Evolutionary conservation across 2,888 invertebrate species (phyloP).

Genomic region (Agrochola lychnidis): DNA sequence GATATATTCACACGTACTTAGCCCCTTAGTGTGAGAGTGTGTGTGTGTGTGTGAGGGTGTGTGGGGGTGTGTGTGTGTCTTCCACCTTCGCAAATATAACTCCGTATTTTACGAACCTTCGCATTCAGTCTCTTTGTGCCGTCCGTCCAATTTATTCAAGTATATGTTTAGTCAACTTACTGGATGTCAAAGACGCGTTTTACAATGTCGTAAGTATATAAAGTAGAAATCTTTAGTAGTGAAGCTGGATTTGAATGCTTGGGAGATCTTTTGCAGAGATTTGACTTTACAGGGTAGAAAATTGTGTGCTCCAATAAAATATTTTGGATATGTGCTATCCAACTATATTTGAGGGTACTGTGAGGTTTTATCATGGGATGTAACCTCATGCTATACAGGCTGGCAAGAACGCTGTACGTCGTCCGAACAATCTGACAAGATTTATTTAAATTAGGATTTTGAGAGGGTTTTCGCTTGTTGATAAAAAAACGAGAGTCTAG

Average conservation of each 20-base stretch:
- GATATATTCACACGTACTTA: constrained; percentile 38
- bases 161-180: constrained; percentile 57
- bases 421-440: no score
- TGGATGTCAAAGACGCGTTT: constrained; percentile 54
- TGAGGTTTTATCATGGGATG: no score
- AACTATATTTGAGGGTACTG: not conserved
- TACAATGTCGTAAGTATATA: constrained; percentile 48
- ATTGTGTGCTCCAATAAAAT: not conserved
- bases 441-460: no score
- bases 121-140: constrained; percentile 50
- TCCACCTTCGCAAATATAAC: constrained; percentile 57
- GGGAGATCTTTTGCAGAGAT: constrained; percentile 26
- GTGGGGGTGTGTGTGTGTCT: constrained; percentile 29
- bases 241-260: constrained; percentile 35
- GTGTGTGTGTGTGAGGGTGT: constrained; percentile 42
- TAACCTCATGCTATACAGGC: no score
- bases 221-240: constrained; percentile 47
- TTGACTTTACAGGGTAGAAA: not conserved
- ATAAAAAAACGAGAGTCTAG: no score
- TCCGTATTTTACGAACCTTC: constrained; percentile 45
- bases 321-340: not conserved
- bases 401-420: no score
- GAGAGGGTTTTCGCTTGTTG: no score
- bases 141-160: constrained; percentile 63
- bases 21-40: constrained; percentile 11